Base-by-base conservation (phyloP, 2,888 invertebrate genomes). In the Stenodera caucasica region DNA sequence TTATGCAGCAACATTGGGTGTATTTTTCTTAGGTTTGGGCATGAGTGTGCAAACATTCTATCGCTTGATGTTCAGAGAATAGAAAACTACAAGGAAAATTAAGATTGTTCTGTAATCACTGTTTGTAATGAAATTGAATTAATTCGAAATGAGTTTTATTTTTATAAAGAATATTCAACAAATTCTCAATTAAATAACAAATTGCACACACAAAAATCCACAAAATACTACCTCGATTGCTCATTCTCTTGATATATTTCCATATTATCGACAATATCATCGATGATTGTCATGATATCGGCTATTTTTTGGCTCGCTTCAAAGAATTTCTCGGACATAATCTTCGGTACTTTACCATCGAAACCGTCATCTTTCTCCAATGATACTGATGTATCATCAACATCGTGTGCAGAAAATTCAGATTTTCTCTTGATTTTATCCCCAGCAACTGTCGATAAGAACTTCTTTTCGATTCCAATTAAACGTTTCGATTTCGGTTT, bases 201-300 rank as follows among this genome's bases (percentile, higher is more conserved):
- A 57, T 35, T 37, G 11, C 74, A 72, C 15, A 63, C 49, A 1
- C n/a, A n/a, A 57, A 55, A 53, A 73, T 72, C n/a, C 61, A 40
- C 0, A 57, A 53, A 45, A 26, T 52, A 52, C 52, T 57, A 53
- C 29, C 53, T 45, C 35, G 33, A 12, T 57, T 70, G 65, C 12
- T 69, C 67, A 40, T 65, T 69, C 37, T 72, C 70, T 51, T 74
- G 72, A 58, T 72, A 68, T 12, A 77, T 71, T 60, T 79, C 80
- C 37, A 80, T 78, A 29, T 78, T 79, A 64, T 77, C 79, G 18
- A 80, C 78, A 64, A 80, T 80, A 68, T 78, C 77, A 66, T 78
- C 77, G 59, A 80, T 79, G 59, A 79, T 77, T 55, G 67, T 72
- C 75, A 80, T 77, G 14, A 80, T 76, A 64, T 77, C 75, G 33